Evolutionary conservation across 2,797 vertebrate species (phyloP).

Genomic region (Mustela erminea): DNA sequence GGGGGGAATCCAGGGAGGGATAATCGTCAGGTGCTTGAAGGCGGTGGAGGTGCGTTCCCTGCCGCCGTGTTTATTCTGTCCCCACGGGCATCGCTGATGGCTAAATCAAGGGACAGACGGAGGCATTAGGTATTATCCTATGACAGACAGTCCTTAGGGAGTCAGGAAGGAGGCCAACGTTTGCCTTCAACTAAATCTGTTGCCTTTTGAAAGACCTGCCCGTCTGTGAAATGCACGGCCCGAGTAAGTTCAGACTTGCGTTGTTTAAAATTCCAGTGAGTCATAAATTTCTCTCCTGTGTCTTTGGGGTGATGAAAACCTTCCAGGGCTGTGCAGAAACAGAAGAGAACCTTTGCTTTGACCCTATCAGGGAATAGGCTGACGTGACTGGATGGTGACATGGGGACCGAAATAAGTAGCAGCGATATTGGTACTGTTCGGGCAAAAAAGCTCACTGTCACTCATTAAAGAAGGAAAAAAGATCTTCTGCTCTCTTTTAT

Average conservation of each 20-base stretch:
- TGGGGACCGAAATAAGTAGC: constrained; percentile 28
- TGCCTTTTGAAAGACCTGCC: background rate
- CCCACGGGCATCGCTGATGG: background rate
- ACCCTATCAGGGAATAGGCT: constrained; percentile 30
- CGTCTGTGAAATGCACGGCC: background rate
- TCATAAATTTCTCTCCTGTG: background rate
- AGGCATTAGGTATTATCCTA: background rate
- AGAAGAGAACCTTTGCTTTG: constrained; percentile 66
- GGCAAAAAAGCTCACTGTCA: background rate
- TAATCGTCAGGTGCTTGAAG: fast-evolving
- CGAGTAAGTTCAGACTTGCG: background rate
- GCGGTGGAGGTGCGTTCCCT: background rate
- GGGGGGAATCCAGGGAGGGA: background rate
- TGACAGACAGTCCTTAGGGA: background rate
- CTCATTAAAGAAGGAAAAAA: background rate
- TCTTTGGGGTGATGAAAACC: constrained; percentile 43
- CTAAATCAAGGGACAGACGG: background rate
- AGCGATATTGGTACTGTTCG: background rate
- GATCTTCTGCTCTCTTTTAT: constrained; percentile 11
- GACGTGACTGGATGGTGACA: background rate
- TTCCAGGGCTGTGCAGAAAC: constrained; percentile 32
- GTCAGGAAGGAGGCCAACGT: background rate
- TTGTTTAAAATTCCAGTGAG: background rate
- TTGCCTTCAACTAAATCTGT: background rate
- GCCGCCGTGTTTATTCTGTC: background rate